Evolutionary conservation across 2,113 vertebrate genomes (phyloP), one percentile per base, ranked within the genome.

Genomic region (Aldabrachelys gigantea): DNA sequence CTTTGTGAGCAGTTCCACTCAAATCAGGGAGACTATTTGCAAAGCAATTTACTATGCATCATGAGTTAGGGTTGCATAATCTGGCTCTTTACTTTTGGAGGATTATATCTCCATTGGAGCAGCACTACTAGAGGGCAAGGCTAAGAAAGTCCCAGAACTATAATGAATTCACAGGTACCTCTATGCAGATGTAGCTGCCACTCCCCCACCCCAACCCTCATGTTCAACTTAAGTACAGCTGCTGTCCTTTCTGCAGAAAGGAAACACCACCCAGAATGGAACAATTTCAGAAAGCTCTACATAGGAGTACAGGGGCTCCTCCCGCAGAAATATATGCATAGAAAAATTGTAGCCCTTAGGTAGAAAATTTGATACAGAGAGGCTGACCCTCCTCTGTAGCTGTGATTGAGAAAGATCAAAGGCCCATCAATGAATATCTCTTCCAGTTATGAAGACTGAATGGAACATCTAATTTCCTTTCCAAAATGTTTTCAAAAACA

Each of bases 51-150:
- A 47, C 11, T 54, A 6, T 69, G 69, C 65, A 81, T 78, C 21
- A 38, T 47, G 31, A 89, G 24, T 56, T 22, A 22, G 82, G 90
- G 3, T 29, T 57, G 35, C 62, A 89, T 41, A 84, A 79, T 38
- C 5, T 65, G 6, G 2, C 31, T 19, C 21, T n/a, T 82, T 69
- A 85, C 47, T 52, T 84, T 50, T 90, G 38, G 3, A 22, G 5
- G 2, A 3, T 14, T 29, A 78, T 0, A 0, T 80, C 80, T 62
- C 14, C 82, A 4, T n/a, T 22, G 22, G 2, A 82, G 8, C 12
- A 80, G 3, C 52, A 56, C 17, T 52, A 49, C 13, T 44, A 62
- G 11, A 41, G 5, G n/a, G 21, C 16, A 72, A 76, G 22, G 22
- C 22, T 44, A 47, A 78, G 21, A 65, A 14, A 69, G 17, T 16